These are phyloP conservation scores for Corynorhinus townsendii DNA, from an alignment of 2,113 vertebrate genomes.

Conservation along the genomic window DNA sequence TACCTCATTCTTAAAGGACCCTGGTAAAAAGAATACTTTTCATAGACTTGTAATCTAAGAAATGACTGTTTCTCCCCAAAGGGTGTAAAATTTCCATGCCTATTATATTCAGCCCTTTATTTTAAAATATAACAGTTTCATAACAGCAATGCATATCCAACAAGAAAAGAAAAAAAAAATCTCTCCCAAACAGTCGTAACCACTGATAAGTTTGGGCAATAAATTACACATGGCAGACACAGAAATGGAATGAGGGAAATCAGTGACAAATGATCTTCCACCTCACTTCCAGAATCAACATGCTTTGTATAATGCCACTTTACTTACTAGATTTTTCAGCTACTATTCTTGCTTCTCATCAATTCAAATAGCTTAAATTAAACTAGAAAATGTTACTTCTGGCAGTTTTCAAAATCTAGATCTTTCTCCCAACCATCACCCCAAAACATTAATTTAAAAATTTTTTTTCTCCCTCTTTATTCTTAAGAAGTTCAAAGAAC, in stretches of 20 bases:
- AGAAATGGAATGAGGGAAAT: neutral
- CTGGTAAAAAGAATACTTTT: neutral
- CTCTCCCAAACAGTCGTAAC: neutral
- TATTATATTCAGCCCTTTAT: neutral
- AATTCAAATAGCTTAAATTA: neutral
- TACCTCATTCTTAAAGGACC: neutral
- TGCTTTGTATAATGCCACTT: neutral
- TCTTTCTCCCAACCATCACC: neutral
- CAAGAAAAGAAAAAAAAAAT: neutral
- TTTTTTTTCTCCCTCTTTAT: neutral
- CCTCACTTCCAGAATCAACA: neutral
- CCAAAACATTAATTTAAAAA: neutral
- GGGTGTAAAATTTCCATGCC: neutral
- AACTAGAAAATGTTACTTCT: slow-evolving; percentile 1
- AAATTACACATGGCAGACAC: neutral
- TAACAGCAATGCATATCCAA: neutral
- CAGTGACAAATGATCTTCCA: neutral
- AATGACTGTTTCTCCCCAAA: neutral
- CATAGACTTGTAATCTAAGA: neutral
- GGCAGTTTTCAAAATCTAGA: neutral
- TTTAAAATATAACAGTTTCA: neutral
- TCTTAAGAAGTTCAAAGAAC: neutral
- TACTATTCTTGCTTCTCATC: neutral
- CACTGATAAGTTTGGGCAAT: neutral
- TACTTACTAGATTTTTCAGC: neutral